Evolutionary conservation across 2,797 vertebrate genomes (phyloP).

Genomic region (Ispidina picta): DNA sequence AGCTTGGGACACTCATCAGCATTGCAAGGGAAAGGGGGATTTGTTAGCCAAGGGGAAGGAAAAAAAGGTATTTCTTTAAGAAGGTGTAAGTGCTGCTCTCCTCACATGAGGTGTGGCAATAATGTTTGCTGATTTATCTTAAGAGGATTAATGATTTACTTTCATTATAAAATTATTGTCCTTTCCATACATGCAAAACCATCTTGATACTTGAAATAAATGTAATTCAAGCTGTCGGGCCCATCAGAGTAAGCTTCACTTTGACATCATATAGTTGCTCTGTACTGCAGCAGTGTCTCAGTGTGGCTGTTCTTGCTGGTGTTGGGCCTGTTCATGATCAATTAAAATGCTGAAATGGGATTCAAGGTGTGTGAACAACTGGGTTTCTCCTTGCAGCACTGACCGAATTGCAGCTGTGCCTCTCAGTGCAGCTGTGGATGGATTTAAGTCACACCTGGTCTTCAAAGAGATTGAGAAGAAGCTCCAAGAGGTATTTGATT

Average conservation of each 20-base stretch:
- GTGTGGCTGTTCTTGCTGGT: neutral
- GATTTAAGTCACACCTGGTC: constrained; percentile 86
- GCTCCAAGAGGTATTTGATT: constrained; percentile 84
- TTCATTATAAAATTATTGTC: neutral
- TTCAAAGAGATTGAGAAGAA: constrained; percentile 95
- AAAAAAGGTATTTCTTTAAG: neutral
- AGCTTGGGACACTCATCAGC: neutral
- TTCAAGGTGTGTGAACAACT: neutral
- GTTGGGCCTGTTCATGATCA: neutral
- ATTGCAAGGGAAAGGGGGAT: neutral
- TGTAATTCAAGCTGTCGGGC: neutral
- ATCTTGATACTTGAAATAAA: neutral
- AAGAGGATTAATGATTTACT: neutral
- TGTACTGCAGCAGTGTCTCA: neutral
- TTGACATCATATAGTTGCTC: neutral
- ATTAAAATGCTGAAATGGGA: neutral
- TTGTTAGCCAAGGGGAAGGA: neutral
- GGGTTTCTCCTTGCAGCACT: constrained; percentile 62
- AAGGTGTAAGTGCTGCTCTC: neutral
- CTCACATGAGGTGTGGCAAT: neutral
- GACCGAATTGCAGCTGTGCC: constrained; percentile 75
- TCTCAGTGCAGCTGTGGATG: constrained; percentile 81
- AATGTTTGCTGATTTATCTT: neutral
- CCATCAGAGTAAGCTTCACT: neutral
- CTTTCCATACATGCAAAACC: neutral